Conservation (phyloP, 2,888 invertebrate species). For the Sisyra nigra region DNA sequence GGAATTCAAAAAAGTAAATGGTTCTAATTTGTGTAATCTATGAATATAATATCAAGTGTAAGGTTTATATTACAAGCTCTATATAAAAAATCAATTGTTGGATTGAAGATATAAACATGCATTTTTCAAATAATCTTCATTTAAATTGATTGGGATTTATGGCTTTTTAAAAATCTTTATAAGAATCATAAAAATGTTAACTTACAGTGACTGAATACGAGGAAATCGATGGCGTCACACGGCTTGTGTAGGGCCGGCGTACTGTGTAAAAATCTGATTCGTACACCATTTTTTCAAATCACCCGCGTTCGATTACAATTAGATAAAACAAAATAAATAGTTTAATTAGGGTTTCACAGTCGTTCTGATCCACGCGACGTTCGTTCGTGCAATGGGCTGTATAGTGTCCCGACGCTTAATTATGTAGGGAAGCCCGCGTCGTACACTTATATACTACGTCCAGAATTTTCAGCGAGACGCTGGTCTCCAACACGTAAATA, state of each 20-base stretch:
- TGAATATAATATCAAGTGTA: too few relatives aligned
- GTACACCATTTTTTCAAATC: constrained; percentile 53
- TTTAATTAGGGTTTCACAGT: neutral
- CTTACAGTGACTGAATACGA: constrained; percentile 73
- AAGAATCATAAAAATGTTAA: constrained; percentile 17
- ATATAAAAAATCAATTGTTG: too few relatives aligned
- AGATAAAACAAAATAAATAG: neutral
- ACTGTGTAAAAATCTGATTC: constrained; percentile 85
- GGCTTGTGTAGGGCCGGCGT: constrained; percentile 52
- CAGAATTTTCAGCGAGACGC: too few relatives aligned
- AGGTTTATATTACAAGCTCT: too few relatives aligned
- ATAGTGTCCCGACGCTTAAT: neutral
- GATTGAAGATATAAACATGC: too few relatives aligned
- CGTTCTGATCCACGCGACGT: constrained; percentile 4
- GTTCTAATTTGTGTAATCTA: too few relatives aligned
- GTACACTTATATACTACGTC: too few relatives aligned
- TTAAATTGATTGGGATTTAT: too few relatives aligned
- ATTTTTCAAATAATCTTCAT: too few relatives aligned
- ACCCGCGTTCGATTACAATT: neutral
- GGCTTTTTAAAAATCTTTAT: too few relatives aligned
- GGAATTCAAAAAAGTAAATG: too few relatives aligned
- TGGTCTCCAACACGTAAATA: too few relatives aligned
- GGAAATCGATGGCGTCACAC: constrained; percentile 47
- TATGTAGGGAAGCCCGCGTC: neutral
- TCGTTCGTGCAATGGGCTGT: constrained; percentile 1